Evolutionary conservation across 2,888 invertebrate genomes (phyloP).

Genomic region (Stenodera caucasica): DNA sequence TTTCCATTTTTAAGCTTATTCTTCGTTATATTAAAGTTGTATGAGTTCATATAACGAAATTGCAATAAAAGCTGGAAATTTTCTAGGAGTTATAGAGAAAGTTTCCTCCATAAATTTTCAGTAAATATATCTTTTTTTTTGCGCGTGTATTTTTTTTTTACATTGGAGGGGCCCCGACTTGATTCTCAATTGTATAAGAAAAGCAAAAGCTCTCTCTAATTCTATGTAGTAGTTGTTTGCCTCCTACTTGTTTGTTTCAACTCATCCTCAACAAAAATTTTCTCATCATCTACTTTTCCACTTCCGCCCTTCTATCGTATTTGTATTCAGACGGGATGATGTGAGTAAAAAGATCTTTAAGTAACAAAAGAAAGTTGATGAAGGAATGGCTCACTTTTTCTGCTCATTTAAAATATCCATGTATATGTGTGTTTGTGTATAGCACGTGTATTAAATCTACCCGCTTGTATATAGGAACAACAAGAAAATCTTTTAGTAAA

Average conservation of each 20-base stretch:
- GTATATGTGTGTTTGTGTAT: neutral
- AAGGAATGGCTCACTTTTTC: conserved; percentile 28
- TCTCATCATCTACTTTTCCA: conserved; percentile 4
- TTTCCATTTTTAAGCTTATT: conserved; percentile 12
- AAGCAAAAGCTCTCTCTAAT: conserved; percentile 28
- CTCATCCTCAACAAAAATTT: neutral
- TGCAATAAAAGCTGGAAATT: conserved; percentile 28
- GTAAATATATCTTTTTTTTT: conserved; percentile 21
- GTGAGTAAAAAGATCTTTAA: conserved; percentile 30
- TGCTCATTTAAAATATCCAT: conserved; percentile 26
- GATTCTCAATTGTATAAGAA: too few species aligned
- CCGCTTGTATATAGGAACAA: conserved; percentile 22
- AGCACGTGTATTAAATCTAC: conserved; percentile 11
- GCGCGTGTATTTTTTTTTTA: neutral
- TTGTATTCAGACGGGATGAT: conserved; percentile 27
- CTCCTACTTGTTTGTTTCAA: conserved; percentile 8
- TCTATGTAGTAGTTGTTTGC: conserved; percentile 24
- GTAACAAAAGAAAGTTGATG: conserved; percentile 27
- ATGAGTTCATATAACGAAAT: conserved; percentile 23
- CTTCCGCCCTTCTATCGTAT: conserved; percentile 11
- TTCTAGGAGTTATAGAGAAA: conserved; percentile 26
- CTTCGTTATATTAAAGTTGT: conserved; percentile 22
- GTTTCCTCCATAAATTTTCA: conserved; percentile 27
- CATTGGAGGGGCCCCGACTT: too few species aligned
- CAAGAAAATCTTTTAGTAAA: conserved; percentile 26